Evolutionary conservation across 2,113 vertebrate species (phyloP), one percentile per base, ranked within the genome.

Genomic region (Cochlearius cochlearius): DNA sequence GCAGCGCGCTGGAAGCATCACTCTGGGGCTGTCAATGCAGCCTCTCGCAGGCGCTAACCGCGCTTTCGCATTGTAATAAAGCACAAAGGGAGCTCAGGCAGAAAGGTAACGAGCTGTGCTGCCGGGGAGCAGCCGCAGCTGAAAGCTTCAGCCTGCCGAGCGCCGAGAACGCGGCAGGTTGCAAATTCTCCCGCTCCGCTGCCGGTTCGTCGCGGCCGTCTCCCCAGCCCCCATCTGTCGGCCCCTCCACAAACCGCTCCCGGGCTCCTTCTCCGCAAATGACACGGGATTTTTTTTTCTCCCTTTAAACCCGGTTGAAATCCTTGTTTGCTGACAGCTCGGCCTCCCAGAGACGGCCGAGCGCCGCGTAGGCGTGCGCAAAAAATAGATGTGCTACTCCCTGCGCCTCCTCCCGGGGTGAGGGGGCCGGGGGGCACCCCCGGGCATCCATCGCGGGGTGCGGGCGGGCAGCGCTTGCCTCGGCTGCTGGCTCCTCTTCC

Each of bases 361-460:
- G 47, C 2, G 6, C 49, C 9, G 1, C 4, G 6, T 15, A 4
- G 52, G 56, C 15, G 0, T 0, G 39, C 0, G 73, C 43, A 7
- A 14, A 16, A 3, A 32, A 26, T 0, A 60, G 41, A 8, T 0
- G 29, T 0, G 55, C 64, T 13, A 1, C 30, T 68, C 17, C 32
- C 20, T 4, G 1, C 0, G 11, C 21, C 36, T 7, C 38, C 16
- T 12, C 15, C 36, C 5, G 0, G 45, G 76, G 29, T 2, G 10
- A 8, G 69, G 52, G 82, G 43, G 16, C 45, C 1, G 6, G 29
- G 45, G 67, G 66, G n/a, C 4, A 13, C 4, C 86, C 34, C 23
- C 0, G 22, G 84, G 74, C 82, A 32, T 6, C 32, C 1, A 1
- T 2, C 1, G 4, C 6, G 58, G n/a, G 23, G 3, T 0, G 32